Base-by-base conservation (phyloP, 2,113 vertebrate species). In the Poeciliopsis retropinna region DNA sequence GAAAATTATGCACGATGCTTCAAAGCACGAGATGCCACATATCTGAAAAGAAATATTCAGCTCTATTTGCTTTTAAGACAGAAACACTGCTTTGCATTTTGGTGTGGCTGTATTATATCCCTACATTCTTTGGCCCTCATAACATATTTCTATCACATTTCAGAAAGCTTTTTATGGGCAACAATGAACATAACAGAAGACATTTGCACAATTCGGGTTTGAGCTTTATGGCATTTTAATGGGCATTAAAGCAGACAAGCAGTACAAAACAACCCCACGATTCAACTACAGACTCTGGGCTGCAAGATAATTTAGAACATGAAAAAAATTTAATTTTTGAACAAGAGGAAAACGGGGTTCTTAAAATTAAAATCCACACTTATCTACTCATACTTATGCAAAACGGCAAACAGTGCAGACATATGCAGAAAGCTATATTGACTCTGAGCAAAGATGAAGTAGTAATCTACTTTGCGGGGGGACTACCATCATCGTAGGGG, bases 161-260 rank as follows among this genome's bases (percentile, higher is more conserved):
- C 51, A 73, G 32, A 66, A 78, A 67, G 71, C 71, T 67, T 67
- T 77, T 83, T 64, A 76, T 70, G 71, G 51, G 25, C 28, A 44
- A 60, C 66, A 34, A 57, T 28, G 64, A 71, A 13, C 61, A 64
- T 78, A 47, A 57, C 2, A 19, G 27, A 44, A 73, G n/a, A 70
- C 76, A 76, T 80, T 80, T 7, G 11, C 44, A 70, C 82, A 60
- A 75, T 64, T 67, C 63, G 41, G 69, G 57, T 73, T 72, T 79
- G 57, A 30, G 32, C 78, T 81, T 72, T 17, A 83, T 73, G 71
- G 51, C 19, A 31, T 80, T 87, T 77, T 72, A 84, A 65, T 69
- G 60, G 72, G 27, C 30, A 41, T 66, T 75, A 79, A 84, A 75
- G 67, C 64, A 28, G 32, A 28, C 30, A 81, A 71, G 70, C 72